phyloP scores from a whole-genome alignment of 2,888 invertebrate genomes.

The Torymus texanus region DNA sequence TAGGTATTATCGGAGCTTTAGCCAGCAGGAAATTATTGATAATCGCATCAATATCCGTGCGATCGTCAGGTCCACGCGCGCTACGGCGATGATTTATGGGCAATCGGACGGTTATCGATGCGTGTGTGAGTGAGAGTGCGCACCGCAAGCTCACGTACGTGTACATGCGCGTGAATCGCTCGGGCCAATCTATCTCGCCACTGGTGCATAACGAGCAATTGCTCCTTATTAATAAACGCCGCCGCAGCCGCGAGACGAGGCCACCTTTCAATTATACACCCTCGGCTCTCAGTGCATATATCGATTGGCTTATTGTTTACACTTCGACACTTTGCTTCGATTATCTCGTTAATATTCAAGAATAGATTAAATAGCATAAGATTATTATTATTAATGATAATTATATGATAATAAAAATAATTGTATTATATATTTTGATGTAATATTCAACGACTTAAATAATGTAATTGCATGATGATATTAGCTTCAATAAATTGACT shows the following conservation, averaged over 20 bases:
- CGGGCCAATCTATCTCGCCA: too few relatives aligned
- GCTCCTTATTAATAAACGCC: conserved; percentile 29
- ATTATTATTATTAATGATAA: too few relatives aligned
- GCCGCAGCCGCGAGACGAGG: background rate
- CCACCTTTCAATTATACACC: background rate
- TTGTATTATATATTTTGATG: too few relatives aligned
- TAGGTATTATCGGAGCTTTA: conserved; percentile 46
- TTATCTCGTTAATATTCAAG: too few relatives aligned
- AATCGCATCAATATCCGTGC: conserved; percentile 72
- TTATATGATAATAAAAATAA: too few relatives aligned
- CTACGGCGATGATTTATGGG: conserved; percentile 68
- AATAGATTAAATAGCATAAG: too few relatives aligned
- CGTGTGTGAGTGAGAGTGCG: conserved; percentile 23
- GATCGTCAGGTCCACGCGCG: conserved; percentile 42
- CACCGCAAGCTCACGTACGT: background rate
- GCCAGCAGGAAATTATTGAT: conserved; percentile 70
- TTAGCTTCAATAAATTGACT: too few relatives aligned
- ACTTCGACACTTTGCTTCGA: too few relatives aligned
- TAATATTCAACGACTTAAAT: too few relatives aligned
- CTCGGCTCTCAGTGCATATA: background rate
- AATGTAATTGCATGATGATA: too few relatives aligned
- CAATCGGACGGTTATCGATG: conserved; percentile 70
- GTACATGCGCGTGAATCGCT: background rate
- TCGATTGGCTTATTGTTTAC: background rate
- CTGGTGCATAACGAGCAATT: conserved; percentile 5